A percentile compares a stretch with the other conserved stretches of the same genome.
phyloP scores from a whole-genome alignment of 2,888 invertebrate species.

The Ceramica pisi region DNA sequence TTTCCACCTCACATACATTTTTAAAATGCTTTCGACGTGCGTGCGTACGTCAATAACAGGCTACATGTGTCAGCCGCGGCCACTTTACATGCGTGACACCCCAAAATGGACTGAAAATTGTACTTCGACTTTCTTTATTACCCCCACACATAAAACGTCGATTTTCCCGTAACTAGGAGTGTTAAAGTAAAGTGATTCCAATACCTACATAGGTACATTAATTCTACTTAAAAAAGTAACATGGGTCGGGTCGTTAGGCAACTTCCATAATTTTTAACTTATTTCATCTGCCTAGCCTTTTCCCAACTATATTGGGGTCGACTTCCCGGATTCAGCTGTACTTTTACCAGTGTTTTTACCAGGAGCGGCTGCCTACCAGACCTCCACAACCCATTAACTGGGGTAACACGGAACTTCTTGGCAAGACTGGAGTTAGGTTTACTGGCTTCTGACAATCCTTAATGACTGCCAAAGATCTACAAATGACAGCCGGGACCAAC shows the following conservation, averaged over 20 bases:
- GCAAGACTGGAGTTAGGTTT: no score
- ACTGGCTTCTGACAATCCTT: no score
- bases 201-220: slow-evolving; percentile 1
- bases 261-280: background rate
- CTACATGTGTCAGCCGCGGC: slow-evolving; percentile 33
- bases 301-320: no score
- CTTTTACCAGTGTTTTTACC: no score
- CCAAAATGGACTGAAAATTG: slow-evolving; percentile 45
- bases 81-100: slow-evolving; percentile 41
- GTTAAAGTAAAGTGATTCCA: slow-evolving; percentile 1
- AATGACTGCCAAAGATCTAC: no score
- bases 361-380: no score
- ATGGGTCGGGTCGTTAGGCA: background rate
- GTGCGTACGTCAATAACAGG: slow-evolving; percentile 42
- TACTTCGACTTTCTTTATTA: slow-evolving; percentile 36
- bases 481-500: no score
- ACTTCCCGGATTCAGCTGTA: no score
- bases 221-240: background rate
- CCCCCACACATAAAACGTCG: slow-evolving; percentile 13
- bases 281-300: no score
- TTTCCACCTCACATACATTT: slow-evolving; percentile 47
- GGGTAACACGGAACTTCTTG: no score
- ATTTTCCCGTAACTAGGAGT: slow-evolving; percentile 9
- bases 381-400: no score
- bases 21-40: slow-evolving; percentile 40